Conservation (phyloP, 2,113 vertebrate species). For the Pluvialis apricaria region DNA sequence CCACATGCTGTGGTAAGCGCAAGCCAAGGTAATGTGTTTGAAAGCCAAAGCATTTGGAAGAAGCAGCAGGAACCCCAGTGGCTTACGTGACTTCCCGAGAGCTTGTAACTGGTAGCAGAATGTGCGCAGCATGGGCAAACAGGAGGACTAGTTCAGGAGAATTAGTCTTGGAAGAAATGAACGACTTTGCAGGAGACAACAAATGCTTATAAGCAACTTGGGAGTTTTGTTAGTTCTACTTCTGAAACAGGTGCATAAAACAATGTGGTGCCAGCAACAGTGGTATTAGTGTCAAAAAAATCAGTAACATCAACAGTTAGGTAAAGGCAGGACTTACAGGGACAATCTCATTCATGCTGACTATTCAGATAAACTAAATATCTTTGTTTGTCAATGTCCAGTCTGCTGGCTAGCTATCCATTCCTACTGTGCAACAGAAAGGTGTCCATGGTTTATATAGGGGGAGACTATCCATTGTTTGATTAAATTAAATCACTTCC, state of each 20-base stretch:
- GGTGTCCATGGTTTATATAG: neutral
- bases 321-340: neutral
- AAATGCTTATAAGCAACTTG: neutral
- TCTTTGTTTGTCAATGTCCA: neutral
- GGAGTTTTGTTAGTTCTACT: neutral
- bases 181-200: neutral
- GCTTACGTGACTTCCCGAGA: neutral
- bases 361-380: neutral
- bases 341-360: neutral
- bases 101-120: neutral
- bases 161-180: neutral
- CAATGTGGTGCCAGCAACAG: neutral
- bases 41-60: neutral
- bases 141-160: neutral
- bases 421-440: neutral
- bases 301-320: neutral
- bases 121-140: neutral
- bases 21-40: neutral
- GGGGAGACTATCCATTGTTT: neutral
- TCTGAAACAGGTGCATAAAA: neutral
- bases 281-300: neutral
- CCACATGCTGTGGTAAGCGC: neutral
- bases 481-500: neutral
- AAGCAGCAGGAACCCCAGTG: neutral
- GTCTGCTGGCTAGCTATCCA: neutral